A percentile compares a stretch with the other conserved stretches of the same genome.
Conservation (phyloP, 37 sponge, comb jelly and placozoan species). For the Beroe forskalii region DNA sequence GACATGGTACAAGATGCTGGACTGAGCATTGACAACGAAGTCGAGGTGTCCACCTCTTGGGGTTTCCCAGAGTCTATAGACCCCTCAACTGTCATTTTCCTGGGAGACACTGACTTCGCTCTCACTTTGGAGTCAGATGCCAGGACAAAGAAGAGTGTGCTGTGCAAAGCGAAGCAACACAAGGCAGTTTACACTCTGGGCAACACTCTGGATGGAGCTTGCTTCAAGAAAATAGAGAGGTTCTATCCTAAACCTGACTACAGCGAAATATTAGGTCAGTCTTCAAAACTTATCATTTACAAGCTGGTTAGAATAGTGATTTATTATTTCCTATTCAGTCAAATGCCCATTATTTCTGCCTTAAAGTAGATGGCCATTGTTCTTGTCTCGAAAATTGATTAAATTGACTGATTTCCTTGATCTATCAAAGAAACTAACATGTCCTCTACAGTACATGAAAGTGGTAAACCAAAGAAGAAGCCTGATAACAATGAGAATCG, state of each 20-base stretch:
- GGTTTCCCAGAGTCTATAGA: slow-evolving; percentile 21
- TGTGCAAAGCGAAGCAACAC: slow-evolving; percentile 17
- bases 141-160: slow-evolving; percentile 15
- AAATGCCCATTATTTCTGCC: too few relatives aligned
- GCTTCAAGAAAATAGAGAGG: neutral
- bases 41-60: slow-evolving; percentile 4
- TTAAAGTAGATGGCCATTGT: too few relatives aligned
- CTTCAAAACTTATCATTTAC: too few relatives aligned
- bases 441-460: slow-evolving; percentile 32
- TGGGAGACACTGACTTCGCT: slow-evolving; percentile 30
- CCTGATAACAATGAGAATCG: neutral
- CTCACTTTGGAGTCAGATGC: slow-evolving; percentile 39
- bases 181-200: slow-evolving; percentile 3
- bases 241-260: slow-evolving; percentile 39
- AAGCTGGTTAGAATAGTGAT: too few relatives aligned
- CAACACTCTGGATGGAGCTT: neutral
- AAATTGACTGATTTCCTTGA: too few relatives aligned
- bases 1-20: neutral
- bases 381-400: too few relatives aligned
- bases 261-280: slow-evolving; percentile 12
- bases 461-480: neutral
- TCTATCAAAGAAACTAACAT: too few relatives aligned
- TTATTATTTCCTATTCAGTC: too few relatives aligned
- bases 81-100: neutral
- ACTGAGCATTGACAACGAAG: neutral